These are phyloP conservation scores for Ataeniobius toweri DNA, from an alignment of 2,797 vertebrate species.

Conservation along the genomic window DNA sequence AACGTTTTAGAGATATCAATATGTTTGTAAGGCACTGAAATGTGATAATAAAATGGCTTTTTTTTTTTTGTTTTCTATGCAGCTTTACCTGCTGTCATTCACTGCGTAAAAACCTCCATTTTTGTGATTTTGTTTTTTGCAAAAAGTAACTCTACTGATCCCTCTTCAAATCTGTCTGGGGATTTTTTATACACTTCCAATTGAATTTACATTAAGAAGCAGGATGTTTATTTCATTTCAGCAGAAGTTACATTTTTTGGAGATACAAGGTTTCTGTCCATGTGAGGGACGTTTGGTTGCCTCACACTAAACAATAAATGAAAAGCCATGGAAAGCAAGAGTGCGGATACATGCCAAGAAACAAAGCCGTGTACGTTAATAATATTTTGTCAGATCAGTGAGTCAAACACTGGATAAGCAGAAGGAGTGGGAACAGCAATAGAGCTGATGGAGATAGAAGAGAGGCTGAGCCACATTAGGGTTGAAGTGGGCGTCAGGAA, in stretches of 20 bases:
- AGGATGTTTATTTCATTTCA: background rate
- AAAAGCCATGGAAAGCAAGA: background rate
- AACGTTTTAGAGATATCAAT: background rate
- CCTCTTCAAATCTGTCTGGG: background rate
- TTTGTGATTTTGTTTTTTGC: background rate
- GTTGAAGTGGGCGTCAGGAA: constrained; percentile 62
- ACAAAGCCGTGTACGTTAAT: background rate
- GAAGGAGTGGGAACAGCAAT: constrained; percentile 37
- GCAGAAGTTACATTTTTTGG: background rate
- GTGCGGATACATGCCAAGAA: background rate
- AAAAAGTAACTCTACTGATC: background rate
- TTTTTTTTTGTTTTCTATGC: background rate
- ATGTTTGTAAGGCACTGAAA: background rate
- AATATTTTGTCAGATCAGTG: constrained; percentile 15
- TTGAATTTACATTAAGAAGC: background rate
- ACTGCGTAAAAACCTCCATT: background rate
- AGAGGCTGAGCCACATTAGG: constrained; percentile 44
- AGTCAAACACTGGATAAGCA: constrained; percentile 13
- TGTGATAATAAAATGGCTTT: background rate
- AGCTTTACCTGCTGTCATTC: background rate
- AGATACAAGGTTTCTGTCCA: background rate
- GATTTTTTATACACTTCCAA: background rate
- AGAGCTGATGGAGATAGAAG: constrained; percentile 32
- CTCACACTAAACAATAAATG: background rate
- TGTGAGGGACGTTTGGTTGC: background rate